Conservation (phyloP, 2,888 invertebrate genomes). For the Temnothorax ravouxi region DNA sequence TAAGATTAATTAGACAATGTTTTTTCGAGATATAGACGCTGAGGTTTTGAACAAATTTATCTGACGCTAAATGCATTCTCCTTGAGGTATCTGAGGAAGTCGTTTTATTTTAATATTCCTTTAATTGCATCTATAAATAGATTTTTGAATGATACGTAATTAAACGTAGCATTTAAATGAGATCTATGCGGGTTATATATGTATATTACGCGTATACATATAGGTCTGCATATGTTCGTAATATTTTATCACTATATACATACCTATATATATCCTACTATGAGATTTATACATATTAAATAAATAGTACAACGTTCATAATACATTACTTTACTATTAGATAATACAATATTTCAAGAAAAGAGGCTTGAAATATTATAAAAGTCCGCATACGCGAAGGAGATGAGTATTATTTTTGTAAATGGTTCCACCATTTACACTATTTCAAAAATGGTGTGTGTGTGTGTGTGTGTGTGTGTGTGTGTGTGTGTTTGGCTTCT, state of each 20-base stretch:
- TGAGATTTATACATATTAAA: not conserved
- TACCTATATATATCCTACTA: not conserved
- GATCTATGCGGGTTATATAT: not conserved
- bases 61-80: not conserved
- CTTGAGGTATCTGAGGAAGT: not conserved
- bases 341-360: not conserved
- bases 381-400: not conserved
- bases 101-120: not conserved
- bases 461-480: too few species aligned
- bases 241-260: not conserved
- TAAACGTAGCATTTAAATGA: not conserved
- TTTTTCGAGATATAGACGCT: too few species aligned
- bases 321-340: too few species aligned
- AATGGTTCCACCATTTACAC: too few species aligned
- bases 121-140: not conserved
- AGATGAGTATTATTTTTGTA: not conserved
- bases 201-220: too few species aligned
- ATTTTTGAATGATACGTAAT: not conserved
- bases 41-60: not conserved
- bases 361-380: not conserved
- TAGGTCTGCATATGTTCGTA: too few species aligned
- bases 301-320: too few species aligned
- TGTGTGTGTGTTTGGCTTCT: too few species aligned
- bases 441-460: not conserved
- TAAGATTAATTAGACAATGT: not conserved